These are phyloP conservation scores for Ataeniobius toweri DNA, from an alignment of 2,797 vertebrate genomes.

Conservation along the genomic window DNA sequence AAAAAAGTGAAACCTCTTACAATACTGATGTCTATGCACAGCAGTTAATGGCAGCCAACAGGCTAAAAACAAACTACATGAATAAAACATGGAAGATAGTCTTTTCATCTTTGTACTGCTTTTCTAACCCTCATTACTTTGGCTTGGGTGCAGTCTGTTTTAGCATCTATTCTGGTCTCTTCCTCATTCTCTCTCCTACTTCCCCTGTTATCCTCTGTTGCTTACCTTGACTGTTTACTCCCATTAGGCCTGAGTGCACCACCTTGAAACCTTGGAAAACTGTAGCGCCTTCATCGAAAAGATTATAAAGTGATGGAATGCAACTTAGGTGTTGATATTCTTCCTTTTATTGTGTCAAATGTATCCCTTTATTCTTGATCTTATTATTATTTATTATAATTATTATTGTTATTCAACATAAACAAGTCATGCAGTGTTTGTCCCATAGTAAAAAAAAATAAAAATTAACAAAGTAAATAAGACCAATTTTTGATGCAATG, in stretches of 20 bases:
- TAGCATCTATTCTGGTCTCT: conserved; percentile 34
- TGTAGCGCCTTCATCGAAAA: conserved; percentile 42
- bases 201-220: conserved; percentile 46
- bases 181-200: conserved; percentile 27
- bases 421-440: background rate
- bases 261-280: conserved; percentile 55
- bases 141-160: conserved; percentile 44
- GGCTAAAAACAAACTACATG: conserved; percentile 75
- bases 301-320: conserved; percentile 28
- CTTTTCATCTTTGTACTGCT: conserved; percentile 72
- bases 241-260: conserved; percentile 52
- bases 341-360: background rate
- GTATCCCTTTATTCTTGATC: background rate
- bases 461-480: background rate
- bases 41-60: conserved; percentile 59
- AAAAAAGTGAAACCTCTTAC: conserved; percentile 33
- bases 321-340: background rate
- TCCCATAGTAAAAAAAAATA: background rate
- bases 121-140: conserved; percentile 73
- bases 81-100: conserved; percentile 72
- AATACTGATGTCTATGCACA: conserved; percentile 53
- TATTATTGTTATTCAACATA: background rate
- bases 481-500: background rate
- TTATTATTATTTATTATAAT: background rate
- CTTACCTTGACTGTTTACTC: conserved; percentile 40